phyloP scores from a whole-genome alignment of 2,797 vertebrate species.

The Orestias chungarensis region DNA sequence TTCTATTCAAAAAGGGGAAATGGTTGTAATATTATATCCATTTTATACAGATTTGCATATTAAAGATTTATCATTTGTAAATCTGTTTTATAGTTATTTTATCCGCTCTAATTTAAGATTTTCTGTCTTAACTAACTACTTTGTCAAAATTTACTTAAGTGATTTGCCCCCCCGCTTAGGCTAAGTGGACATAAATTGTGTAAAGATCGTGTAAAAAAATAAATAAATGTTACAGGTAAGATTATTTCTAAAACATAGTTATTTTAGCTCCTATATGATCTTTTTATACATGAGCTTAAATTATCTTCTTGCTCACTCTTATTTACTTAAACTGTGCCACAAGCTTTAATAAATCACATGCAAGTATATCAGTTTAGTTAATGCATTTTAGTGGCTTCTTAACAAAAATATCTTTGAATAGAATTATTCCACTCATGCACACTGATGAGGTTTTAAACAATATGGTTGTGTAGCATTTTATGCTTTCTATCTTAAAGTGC shows the following conservation, averaged over 20 bases:
- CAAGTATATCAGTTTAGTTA: conserved; percentile 1
- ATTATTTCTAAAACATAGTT: background rate
- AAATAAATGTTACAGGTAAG: background rate
- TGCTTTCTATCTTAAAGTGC: too few species aligned
- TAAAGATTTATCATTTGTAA: too few species aligned
- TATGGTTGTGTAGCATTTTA: too few species aligned
- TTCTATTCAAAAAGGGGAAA: background rate
- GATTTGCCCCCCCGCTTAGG: background rate
- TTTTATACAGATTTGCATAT: background rate
- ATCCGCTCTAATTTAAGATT: too few species aligned
- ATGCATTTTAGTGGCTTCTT: conserved; percentile 4
- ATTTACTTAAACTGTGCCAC: background rate
- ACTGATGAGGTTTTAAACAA: too few species aligned
- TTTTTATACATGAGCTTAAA: background rate
- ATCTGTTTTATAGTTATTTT: too few species aligned
- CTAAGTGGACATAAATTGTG: background rate
- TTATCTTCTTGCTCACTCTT: background rate
- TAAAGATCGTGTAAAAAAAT: background rate
- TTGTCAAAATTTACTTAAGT: background rate
- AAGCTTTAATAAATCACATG: background rate
- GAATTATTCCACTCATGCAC: background rate
- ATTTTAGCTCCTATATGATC: background rate
- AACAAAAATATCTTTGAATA: background rate
- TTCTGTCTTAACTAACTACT: background rate
- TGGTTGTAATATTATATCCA: background rate